A percentile compares a stretch with the other conserved stretches of the same genome.
phyloP scores from a whole-genome alignment of 1,140 invertebrate species.

The Polypedilum pembai region DNA sequence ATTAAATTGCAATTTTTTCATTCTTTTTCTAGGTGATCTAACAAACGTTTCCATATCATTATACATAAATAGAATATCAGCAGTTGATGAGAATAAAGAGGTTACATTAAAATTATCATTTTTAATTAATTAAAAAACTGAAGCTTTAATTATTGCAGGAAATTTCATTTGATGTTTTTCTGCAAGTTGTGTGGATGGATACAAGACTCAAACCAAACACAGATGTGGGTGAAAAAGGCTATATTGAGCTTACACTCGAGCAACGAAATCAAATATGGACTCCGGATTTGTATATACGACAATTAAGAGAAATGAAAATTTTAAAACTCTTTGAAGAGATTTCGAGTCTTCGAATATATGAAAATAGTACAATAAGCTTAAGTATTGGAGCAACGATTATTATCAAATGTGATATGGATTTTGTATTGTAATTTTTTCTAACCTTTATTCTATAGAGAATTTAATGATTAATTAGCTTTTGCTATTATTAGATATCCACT shows the following conservation, averaged over 20 bases:
- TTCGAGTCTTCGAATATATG: slow-evolving; percentile 50
- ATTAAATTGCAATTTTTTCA: background rate
- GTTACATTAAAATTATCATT: slow-evolving; percentile 38
- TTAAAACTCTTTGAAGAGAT: slow-evolving; percentile 52
- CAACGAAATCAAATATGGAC: slow-evolving; percentile 32
- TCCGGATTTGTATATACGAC: slow-evolving; percentile 46
- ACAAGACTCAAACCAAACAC: slow-evolving; percentile 40
- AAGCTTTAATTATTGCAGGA: slow-evolving; percentile 42
- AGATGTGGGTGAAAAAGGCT: slow-evolving; percentile 21
- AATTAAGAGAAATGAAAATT: slow-evolving; percentile 51
- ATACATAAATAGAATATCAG: slow-evolving; percentile 52
- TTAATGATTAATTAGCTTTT: background rate
- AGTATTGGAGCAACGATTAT: slow-evolving; percentile 55
- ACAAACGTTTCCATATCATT: slow-evolving; percentile 51
- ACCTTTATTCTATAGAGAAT: background rate
- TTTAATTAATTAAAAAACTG: background rate
- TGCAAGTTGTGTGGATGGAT: slow-evolving; percentile 54
- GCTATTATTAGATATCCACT: slow-evolving; percentile 41
- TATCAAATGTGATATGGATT: slow-evolving; percentile 56
- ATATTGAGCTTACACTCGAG: slow-evolving; percentile 31
- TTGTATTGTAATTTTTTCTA: slow-evolving; percentile 44
- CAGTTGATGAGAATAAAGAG: slow-evolving; percentile 54
- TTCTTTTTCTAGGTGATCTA: slow-evolving; percentile 46
- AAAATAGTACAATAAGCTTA: slow-evolving; percentile 50
- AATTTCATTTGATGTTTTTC: slow-evolving; percentile 53